Evolutionary conservation across 2,888 invertebrate genomes (phyloP).

Genomic region (Gnatocerus cornutus): DNA sequence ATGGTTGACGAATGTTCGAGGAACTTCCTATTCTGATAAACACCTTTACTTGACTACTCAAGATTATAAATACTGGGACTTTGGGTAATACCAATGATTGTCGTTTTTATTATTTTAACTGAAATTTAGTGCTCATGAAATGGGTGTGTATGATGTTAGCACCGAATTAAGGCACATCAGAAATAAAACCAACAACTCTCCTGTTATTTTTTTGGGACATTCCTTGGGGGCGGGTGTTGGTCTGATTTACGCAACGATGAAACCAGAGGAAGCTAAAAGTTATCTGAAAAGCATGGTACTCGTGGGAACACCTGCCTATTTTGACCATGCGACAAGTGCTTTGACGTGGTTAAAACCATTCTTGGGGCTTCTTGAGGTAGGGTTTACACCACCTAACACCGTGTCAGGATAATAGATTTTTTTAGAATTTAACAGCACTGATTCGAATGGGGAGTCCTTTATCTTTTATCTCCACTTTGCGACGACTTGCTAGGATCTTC

Average conservation of each 20-base stretch:
- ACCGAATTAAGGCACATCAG: conserved; percentile 43
- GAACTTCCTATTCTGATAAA: conserved; percentile 45
- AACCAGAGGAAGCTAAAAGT: conserved; percentile 41
- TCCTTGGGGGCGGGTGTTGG: conserved; percentile 49
- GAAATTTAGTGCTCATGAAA: conserved; percentile 51
- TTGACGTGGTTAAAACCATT: neutral
- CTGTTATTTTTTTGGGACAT: conserved; percentile 51
- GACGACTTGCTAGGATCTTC: neutral
- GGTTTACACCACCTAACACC: neutral
- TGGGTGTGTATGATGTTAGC: conserved; percentile 51
- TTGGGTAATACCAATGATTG: conserved; percentile 37
- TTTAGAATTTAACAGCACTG: neutral
- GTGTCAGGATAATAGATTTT: neutral
- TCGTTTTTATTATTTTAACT: neutral
- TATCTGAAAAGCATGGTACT: conserved; percentile 45
- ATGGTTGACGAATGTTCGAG: conserved; percentile 52
- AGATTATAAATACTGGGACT: conserved; percentile 49
- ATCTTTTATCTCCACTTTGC: neutral
- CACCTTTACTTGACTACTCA: conserved; percentile 36
- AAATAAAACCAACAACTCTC: conserved; percentile 26
- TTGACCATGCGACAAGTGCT: conserved; percentile 23
- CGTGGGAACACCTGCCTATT: conserved; percentile 43
- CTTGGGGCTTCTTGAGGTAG: conserved; percentile 15
- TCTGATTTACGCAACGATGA: conserved; percentile 49
- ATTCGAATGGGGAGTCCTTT: neutral